Conservation (phyloP, 2,888 invertebrate genomes). For the Ariolimax columbianus region DNA sequence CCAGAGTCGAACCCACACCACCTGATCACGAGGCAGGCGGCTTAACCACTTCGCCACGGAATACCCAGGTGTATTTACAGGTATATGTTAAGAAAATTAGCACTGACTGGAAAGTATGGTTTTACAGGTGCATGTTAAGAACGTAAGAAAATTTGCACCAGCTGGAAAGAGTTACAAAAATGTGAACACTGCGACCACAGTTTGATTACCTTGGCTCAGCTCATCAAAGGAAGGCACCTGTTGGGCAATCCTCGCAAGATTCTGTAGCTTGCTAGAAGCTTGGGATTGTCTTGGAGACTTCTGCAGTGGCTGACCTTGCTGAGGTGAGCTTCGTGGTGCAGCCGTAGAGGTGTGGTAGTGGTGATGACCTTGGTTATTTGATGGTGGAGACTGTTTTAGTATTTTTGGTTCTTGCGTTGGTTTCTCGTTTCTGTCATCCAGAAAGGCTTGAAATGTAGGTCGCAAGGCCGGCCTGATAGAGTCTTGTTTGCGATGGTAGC, state of each 20-base stretch:
- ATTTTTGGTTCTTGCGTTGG: not conserved
- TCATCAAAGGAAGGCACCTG: not conserved
- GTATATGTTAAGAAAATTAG: no score
- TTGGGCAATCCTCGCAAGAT: constrained; percentile 25
- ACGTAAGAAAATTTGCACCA: no score
- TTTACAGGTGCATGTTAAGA: no score
- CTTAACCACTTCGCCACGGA: no score
- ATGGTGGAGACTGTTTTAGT: not conserved
- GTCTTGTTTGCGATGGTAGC: not conserved
- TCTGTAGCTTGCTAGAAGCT: constrained; percentile 10
- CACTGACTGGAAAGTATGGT: no score
- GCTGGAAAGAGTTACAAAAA: no score
- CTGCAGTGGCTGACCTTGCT: not conserved
- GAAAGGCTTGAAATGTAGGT: not conserved
- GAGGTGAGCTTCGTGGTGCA: not conserved
- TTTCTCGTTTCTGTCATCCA: not conserved
- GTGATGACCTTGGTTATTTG: not conserved
- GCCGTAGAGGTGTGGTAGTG: not conserved
- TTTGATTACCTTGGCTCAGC: no score
- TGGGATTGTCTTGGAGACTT: not conserved
- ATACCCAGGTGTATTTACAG: no score
- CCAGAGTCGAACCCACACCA: no score
- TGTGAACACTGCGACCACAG: no score
- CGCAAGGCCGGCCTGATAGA: not conserved
- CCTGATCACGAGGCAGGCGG: no score